Conservation (phyloP, 2,797 vertebrate species). For the Geotria australis region DNA sequence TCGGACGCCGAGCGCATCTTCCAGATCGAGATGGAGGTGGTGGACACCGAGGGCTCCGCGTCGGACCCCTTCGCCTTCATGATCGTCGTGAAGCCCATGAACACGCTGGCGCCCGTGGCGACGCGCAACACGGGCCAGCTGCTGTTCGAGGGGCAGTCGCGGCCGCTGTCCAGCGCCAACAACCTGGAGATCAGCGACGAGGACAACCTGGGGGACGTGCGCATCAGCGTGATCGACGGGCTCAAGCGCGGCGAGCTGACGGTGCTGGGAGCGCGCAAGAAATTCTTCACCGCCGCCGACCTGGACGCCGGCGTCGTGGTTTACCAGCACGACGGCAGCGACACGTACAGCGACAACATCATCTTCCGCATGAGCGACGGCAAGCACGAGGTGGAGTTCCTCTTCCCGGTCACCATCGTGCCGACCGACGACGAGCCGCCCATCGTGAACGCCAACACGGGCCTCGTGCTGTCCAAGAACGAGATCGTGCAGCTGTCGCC, state of each 20-base stretch:
- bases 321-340: slow-evolving; percentile 43
- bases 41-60: slow-evolving; percentile 25
- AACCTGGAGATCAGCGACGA: slow-evolving; percentile 43
- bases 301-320: slow-evolving; percentile 26
- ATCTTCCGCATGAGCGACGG: slow-evolving; percentile 39
- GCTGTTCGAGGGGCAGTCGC: slow-evolving; percentile 42
- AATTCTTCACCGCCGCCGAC: slow-evolving; percentile 30
- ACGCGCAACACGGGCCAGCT: slow-evolving; percentile 31
- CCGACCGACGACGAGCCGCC: slow-evolving; percentile 45
- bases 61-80: slow-evolving; percentile 41
- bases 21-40: slow-evolving; percentile 38
- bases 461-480: slow-evolving; percentile 29
- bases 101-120: slow-evolving; percentile 31
- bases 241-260: slow-evolving; percentile 28
- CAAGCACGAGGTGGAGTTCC: slow-evolving; percentile 34
- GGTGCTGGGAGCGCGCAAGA: slow-evolving; percentile 10
- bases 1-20: slow-evolving; percentile 28
- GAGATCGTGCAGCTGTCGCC: slow-evolving; percentile 40
- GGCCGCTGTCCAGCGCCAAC: slow-evolving; percentile 21
- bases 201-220: slow-evolving; percentile 33
- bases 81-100: slow-evolving; percentile 48
- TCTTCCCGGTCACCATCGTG: slow-evolving; percentile 38
- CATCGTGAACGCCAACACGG: slow-evolving; percentile 30
- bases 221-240: slow-evolving; percentile 22
- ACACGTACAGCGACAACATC: slow-evolving; percentile 51